Percentiles rank a stretch among this genome's conserved stretches.
phyloP scores from a whole-genome alignment of 2,888 invertebrate species.

The Hydriomena furcata region DNA sequence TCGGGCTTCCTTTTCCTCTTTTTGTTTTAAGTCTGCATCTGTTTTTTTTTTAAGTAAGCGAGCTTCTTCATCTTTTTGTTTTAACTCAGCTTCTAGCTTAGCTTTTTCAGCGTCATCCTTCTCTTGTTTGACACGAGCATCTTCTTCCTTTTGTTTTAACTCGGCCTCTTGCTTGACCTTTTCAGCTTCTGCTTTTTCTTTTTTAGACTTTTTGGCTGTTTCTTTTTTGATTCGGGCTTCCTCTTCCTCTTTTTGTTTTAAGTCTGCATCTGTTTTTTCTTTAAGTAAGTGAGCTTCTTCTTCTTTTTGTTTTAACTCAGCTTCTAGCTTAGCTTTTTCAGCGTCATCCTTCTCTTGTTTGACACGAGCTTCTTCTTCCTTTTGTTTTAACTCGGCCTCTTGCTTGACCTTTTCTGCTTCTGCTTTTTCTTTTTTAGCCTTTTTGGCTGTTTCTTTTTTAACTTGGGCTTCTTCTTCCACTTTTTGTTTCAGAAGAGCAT shows the following conservation, averaged over 20 bases:
- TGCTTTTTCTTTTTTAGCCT: conserved; percentile 6
- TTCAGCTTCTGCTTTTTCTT: conserved; percentile 17
- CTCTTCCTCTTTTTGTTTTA: conserved; percentile 19
- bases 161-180: conserved; percentile 1
- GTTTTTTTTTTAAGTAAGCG: neutral
- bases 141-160: conserved; percentile 12
- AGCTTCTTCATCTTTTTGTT: conserved; percentile 15
- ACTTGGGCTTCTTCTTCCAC: conserved; percentile 18
- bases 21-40: conserved; percentile 10
- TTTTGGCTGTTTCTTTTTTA: conserved; percentile 19
- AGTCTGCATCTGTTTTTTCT: neutral
- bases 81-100: conserved; percentile 2
- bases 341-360: conserved; percentile 17
- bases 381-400: conserved; percentile 5
- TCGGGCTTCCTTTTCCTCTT: conserved; percentile 24
- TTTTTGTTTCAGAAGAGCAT: conserved; percentile 14
- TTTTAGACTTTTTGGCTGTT: conserved; percentile 24
- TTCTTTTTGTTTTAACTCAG: too few species aligned
- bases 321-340: conserved; percentile 24
- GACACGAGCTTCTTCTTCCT: too few species aligned
- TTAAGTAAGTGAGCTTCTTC: too few species aligned
- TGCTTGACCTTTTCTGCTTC: neutral
- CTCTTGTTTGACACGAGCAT: neutral
- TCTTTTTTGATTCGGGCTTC: conserved; percentile 5
- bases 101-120: conserved; percentile 16